A percentile compares a stretch with the other conserved stretches of the same genome.
These are phyloP conservation scores for Monodelphis domestica DNA, from an alignment of 2,797 vertebrate species.

Conservation along the genomic window DNA sequence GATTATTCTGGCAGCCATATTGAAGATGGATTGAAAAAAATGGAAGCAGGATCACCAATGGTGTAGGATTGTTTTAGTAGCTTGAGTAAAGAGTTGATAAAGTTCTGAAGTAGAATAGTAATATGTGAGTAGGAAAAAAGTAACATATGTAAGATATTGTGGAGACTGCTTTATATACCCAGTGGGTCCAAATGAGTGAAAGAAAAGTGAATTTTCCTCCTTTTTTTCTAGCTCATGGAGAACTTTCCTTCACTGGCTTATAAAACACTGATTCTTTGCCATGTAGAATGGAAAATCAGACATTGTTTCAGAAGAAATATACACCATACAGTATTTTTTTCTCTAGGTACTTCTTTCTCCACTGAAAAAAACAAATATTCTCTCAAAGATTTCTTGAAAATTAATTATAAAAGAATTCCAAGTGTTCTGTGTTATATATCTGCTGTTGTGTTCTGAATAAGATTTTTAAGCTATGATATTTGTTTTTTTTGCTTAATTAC, in stretches of 20 bases:
- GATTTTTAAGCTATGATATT: slow-evolving; percentile 22
- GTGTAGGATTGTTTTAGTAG: too few species aligned
- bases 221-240: slow-evolving; percentile 9
- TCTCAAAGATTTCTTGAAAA: not conserved
- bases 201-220: not conserved
- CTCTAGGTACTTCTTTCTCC: not conserved
- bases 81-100: too few species aligned
- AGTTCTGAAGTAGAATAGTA: too few species aligned
- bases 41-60: too few species aligned
- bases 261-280: slow-evolving; percentile 16
- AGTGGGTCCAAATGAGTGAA: not conserved
- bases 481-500: slow-evolving; percentile 21
- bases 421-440: slow-evolving; percentile 1
- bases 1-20: too few species aligned
- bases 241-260: not conserved
- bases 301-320: not conserved
- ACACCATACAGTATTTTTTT: not conserved
- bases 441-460: slow-evolving; percentile 27
- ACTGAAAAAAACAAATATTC: slow-evolving; percentile 20
- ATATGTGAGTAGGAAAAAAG: not conserved
- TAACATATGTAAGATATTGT: not conserved
- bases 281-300: not conserved
- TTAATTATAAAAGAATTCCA: not conserved
- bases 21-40: too few species aligned
- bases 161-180: not conserved